Conservation (phyloP, 2,113 vertebrate species). For the Phoxinus phoxinus region DNA sequence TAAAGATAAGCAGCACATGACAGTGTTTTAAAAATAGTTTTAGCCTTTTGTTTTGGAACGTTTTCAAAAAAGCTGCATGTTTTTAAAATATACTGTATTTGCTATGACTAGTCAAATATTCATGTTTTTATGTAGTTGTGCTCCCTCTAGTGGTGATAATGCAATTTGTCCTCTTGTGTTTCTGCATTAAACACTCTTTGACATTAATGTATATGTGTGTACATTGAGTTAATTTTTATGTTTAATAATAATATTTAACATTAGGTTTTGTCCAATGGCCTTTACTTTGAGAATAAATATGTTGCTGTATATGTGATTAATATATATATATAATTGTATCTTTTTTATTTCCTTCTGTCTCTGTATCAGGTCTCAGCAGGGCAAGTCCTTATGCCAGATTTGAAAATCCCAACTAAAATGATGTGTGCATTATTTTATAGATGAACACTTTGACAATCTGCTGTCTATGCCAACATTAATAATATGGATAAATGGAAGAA, state of each 20-base stretch:
- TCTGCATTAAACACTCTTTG: neutral
- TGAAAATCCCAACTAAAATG: constrained; percentile 52
- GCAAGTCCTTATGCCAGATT: constrained; percentile 76
- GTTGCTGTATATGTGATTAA: neutral
- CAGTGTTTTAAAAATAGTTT: neutral
- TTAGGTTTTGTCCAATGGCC: neutral
- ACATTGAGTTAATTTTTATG: neutral
- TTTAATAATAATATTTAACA: neutral
- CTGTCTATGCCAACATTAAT: neutral
- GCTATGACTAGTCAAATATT: neutral
- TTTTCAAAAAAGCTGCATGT: neutral
- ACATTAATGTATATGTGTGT: neutral
- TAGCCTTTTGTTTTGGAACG: neutral
- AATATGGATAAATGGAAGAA: neutral
- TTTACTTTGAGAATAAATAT: neutral
- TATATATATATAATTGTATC: neutral
- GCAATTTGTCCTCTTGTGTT: neutral
- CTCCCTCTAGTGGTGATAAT: constrained; percentile 18
- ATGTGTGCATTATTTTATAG: neutral
- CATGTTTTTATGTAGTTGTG: neutral
- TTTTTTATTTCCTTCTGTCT: constrained; percentile 49
- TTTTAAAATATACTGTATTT: neutral
- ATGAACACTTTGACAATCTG: neutral
- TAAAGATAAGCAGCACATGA: neutral
- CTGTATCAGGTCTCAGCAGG: constrained; percentile 71